Base-by-base conservation (phyloP, 1,140 invertebrate genomes). In the Formica exsecta region DNA sequence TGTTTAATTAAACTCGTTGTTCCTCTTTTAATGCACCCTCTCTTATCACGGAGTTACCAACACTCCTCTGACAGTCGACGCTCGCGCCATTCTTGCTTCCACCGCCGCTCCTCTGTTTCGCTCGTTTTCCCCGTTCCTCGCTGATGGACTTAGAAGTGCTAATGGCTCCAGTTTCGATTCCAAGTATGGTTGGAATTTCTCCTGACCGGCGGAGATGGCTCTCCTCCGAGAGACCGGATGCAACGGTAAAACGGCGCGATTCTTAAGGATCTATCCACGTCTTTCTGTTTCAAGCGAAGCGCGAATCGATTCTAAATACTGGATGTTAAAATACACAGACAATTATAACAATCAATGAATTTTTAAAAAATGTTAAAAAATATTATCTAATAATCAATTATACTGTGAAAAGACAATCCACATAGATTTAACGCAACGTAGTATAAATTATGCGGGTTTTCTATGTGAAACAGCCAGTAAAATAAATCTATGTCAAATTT, bases 1-100 rank as follows among this genome's bases (percentile, higher is more conserved):
- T 88, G 91, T 91, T 93, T 93, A 93, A 93, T 93, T 93, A 93
- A 93, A 93, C 89, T 87, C 79, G 88, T 91, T 90, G 88, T 77
- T 87, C 87, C 86, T 80, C 86, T 89, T 87, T 86, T 68, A 83
- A 68, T 86, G 41, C 71, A 41, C n/a, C 71, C 16, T 29, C 61
- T 84, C 68, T 51, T 64, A 62, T 71, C 71, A 32, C 41, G n/a
- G 29, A 86, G 81, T 77, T 74, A 51, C 54, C 51, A 48, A 29
- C 87, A 59, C 70, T 86, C 73, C 59, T 88, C 79, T 70, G 71
- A 19, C 54, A 62, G 51, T 16, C 76, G 79, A 81, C 66, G 54
- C 41, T 71, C 68, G 32, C 66, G 29, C 70, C 80, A 57, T 70
- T 88, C 75, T 68, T 70, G 44, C 86, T 74, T 84, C 75, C 25